These are phyloP conservation scores for Rhamphomyia laevipes DNA, from an alignment of 2,888 invertebrate species.

Conservation along the genomic window DNA sequence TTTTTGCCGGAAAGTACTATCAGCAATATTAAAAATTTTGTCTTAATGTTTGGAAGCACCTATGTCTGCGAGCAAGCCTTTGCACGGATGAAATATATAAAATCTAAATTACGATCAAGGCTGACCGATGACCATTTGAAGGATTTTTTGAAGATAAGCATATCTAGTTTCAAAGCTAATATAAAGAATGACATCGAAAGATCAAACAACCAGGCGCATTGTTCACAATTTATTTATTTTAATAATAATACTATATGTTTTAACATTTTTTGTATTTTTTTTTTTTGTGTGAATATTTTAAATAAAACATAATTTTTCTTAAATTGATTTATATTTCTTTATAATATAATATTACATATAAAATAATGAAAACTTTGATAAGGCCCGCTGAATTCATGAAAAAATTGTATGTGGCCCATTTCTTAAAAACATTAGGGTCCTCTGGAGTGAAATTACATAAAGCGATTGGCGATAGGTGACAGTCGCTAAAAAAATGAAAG, in stretches of 20 bases:
- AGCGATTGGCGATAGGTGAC: too few relatives aligned
- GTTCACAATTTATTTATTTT: not conserved
- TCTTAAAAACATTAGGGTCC: not conserved
- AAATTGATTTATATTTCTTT: not conserved
- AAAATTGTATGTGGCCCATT: not conserved
- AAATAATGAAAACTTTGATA: not conserved
- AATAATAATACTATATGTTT: not conserved
- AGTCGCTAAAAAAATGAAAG: too few relatives aligned
- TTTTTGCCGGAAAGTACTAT: not conserved
- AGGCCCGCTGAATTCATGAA: not conserved
- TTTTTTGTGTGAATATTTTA: not conserved
- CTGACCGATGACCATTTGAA: not conserved
- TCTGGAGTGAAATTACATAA: too few relatives aligned
- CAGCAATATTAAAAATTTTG: constrained; percentile 1
- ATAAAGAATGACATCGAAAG: not conserved
- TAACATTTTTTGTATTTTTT: not conserved
- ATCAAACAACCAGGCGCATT: not conserved
- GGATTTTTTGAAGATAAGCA: not conserved
- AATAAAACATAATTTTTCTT: not conserved
- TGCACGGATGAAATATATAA: constrained; percentile 1
- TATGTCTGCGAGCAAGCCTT: not conserved
- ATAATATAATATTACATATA: not conserved
- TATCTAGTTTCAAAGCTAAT: not conserved
- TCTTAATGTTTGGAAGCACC: constrained; percentile 3
- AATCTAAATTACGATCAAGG: constrained; percentile 2